Evolutionary conservation across 2,888 invertebrate genomes (phyloP), one percentile per base, ranked within the genome.

Genomic region (Polydrusus tereticollis): DNA sequence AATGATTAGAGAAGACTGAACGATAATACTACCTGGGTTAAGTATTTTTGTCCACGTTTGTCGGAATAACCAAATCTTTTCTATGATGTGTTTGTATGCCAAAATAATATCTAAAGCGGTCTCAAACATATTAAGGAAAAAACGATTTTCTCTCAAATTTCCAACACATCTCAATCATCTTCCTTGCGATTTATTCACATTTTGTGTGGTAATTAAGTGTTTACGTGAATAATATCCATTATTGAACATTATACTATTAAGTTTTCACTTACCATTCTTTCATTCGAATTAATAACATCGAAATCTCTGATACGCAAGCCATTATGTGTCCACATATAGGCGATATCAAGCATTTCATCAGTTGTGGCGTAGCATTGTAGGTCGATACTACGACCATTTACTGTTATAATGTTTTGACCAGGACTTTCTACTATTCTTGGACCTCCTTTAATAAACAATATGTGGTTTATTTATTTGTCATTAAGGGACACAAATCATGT

Each of bases 301-400:
- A 90, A 89, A 78, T 95, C 93, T 76, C 91, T 89, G 76, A 96
- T 90, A 47, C 89, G 86, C 80, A 96, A 89, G 0, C 94, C 94
- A 83, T 97, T 97, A 81, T 95, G 95, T 55, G 90, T 92, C 98
- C 98, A 98, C 72, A 94, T 89, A 79, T 96, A 98, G 1, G 97
- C 95, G 20, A 97, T 90, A 82, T 98, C 98, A 41, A 98, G 86
- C 77, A 94, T 88, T 72, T 93, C 92, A 82, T 97, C 96, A 26
- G 93, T 92, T 67, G 92, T 91, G 0, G 97, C 97, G 81, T 91
- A 90, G 81, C 98, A 98, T 78, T 92, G 91, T 45, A 98, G 84
- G 73, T 90, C 91, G 47, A 95, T 88, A 64, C 92, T 89, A 74
- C 90, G 87, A 73, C 91, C 90, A 50, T 70, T 70, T 1, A 73